These are phyloP conservation scores for Pseudomugil gertrudae DNA, from an alignment of 2,797 vertebrate species.

Conservation along the genomic window DNA sequence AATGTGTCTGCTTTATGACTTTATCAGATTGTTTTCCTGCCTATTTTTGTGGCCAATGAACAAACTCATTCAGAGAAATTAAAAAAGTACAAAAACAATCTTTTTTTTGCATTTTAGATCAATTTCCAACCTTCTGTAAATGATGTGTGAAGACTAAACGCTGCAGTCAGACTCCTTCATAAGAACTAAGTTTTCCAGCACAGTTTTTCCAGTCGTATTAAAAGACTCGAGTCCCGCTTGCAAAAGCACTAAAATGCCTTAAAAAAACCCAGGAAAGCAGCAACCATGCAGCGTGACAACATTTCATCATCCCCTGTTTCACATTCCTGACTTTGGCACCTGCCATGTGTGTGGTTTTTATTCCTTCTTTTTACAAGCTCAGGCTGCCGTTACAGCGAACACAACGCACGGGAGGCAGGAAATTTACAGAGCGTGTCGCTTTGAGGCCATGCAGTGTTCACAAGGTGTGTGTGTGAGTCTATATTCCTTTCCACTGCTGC, in stretches of 20 bases:
- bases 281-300: constrained; percentile 28
- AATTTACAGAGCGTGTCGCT: constrained; percentile 78
- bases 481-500: constrained; percentile 47
- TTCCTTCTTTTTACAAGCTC: constrained; percentile 68
- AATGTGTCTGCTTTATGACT: neutral
- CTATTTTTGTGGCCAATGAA: too few relatives aligned
- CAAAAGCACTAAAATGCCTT: neutral
- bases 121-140: too few relatives aligned
- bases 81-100: too few relatives aligned
- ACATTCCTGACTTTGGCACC: constrained; percentile 75
- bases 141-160: too few relatives aligned
- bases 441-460: constrained; percentile 63
- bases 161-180: neutral
- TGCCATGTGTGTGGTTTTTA: constrained; percentile 71
- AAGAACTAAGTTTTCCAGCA: neutral
- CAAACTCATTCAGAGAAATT: too few relatives aligned
- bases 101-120: too few relatives aligned
- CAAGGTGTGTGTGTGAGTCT: constrained; percentile 56
- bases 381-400: constrained; percentile 62
- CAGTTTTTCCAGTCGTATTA: neutral
- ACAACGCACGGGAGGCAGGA: constrained; percentile 58
- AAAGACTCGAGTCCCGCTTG: neutral
- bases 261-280: constrained; percentile 15
- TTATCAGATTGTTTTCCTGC: neutral
- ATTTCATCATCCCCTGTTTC: constrained; percentile 59